Evolutionary conservation across 2,888 invertebrate genomes (phyloP), one percentile per base, ranked within the genome.

Genomic region (Allolobophora icterica): DNA sequence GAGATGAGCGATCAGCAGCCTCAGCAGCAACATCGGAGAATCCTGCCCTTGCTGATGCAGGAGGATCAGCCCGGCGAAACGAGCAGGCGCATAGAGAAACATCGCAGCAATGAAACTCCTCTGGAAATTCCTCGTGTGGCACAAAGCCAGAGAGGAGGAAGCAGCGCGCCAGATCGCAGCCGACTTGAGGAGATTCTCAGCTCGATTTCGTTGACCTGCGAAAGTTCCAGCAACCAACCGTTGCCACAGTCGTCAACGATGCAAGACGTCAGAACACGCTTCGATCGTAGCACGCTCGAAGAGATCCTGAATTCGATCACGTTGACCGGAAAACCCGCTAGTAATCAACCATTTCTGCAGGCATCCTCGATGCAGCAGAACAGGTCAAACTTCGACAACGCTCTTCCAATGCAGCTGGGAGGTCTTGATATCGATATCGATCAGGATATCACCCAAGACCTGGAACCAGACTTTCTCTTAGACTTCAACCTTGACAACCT

Each of bases 151-250:
- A 0, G 24, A 11, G 87, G 1, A 5, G n/a, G 87, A 8, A 17
- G 30, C 35, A 13, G 34, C 84, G 4, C 33, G 33, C 33, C 21
- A 17, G 35, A 33, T 33, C 35, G 34, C 1, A 24, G 34, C 21
- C 87, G 15, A 24, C 87, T 87, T 0, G 87, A 87, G 87, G 87
- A 34, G 38, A 35, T 38, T 6, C 34, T 87, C 6, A 35, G 30
- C 87, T 87, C 38, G 87, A 87, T 87, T 11, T 87, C 87, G 87
- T 87, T 35, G 87, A 87, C 5, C 84, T 34, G 34, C 84, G 84
- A 84, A 13, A 84, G 21, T 30, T 84, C 84, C 35, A 30, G 35
- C 87, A 38, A 21, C 21, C 87, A 38, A 1, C 19, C 87, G 87
- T 38, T 35, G 87, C 34, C 87, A 13, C 38, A 38, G 35, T 34